Evolutionary conservation across 2,888 invertebrate species (phyloP).

Genomic region (Sisyra nigra): DNA sequence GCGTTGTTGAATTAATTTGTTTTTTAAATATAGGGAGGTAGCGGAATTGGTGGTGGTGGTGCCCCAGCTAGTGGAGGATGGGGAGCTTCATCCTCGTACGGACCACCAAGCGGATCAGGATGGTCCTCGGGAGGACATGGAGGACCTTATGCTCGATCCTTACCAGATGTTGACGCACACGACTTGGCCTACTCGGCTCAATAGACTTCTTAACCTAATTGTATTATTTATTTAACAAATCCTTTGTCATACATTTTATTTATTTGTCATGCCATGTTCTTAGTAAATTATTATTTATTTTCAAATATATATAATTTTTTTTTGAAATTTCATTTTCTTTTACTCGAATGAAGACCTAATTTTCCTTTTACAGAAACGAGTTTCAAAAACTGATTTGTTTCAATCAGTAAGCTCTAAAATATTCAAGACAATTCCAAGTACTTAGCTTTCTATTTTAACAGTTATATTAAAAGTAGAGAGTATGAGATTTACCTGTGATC

Average conservation of each 20-base stretch:
- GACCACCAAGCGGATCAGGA: conserved; percentile 15
- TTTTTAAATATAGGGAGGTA: conserved; percentile 3
- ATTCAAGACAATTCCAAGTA: too few species aligned
- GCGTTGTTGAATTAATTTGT: not conserved
- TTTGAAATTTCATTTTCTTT: not conserved
- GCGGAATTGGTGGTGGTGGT: conserved; percentile 10
- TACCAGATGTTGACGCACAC: conserved; percentile 31
- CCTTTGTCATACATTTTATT: conserved; percentile 9
- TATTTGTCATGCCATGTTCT: conserved; percentile 3
- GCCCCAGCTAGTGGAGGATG: conserved; percentile 17
- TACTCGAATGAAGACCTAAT: not conserved
- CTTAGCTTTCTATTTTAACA: too few species aligned
- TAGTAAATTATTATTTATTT: conserved; percentile 8
- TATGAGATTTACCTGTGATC: too few species aligned
- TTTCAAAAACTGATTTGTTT: too few species aligned
- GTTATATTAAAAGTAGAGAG: too few species aligned
- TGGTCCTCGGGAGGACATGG: conserved; percentile 18
- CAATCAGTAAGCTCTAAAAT: too few species aligned
- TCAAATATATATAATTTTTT: conserved; percentile 7
- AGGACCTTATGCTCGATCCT: conserved; percentile 20
- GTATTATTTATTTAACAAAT: conserved; percentile 9
- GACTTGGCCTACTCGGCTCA: conserved; percentile 57
- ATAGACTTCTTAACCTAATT: conserved; percentile 11
- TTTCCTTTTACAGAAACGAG: not conserved
- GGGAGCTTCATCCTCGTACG: conserved; percentile 18